Evolutionary conservation across 1,140 invertebrate genomes (phyloP).

Genomic region (Phenacoccus solenopsis): DNA sequence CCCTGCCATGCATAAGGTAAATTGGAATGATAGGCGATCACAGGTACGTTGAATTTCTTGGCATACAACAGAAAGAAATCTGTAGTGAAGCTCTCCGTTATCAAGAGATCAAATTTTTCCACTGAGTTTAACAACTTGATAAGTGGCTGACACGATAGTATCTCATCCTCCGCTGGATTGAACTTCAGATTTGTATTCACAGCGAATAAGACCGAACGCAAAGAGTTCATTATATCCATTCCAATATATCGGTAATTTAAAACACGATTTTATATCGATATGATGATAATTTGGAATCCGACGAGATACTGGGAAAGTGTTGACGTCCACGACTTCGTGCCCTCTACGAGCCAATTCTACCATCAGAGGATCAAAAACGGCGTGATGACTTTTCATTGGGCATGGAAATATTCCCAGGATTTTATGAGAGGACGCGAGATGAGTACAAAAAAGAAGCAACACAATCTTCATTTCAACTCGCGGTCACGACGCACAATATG

Average conservation of each 20-base stretch:
- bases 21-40: background rate
- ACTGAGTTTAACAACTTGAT: background rate
- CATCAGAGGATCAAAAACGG: slow-evolving; percentile 31
- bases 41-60: background rate
- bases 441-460: background rate
- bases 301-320: slow-evolving; percentile 36
- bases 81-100: background rate
- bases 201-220: too few relatives aligned
- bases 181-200: too few relatives aligned
- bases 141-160: too few relatives aligned
- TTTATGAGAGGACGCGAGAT: background rate
- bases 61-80: background rate
- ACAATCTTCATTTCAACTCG: too few relatives aligned
- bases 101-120: background rate
- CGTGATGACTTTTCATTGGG: slow-evolving; percentile 31
- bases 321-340: slow-evolving; percentile 30
- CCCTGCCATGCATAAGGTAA: background rate
- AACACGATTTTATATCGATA: slow-evolving; percentile 28
- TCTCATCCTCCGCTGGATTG: too few relatives aligned
- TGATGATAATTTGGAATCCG: slow-evolving; percentile 40
- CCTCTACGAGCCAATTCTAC: slow-evolving; percentile 28
- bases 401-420: slow-evolving; percentile 31
- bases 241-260: background rate
- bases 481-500: too few relatives aligned
- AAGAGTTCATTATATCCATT: too few relatives aligned